phyloP scores from a whole-genome alignment of 2,113 vertebrate genomes.

The Calidris pugnax region DNA sequence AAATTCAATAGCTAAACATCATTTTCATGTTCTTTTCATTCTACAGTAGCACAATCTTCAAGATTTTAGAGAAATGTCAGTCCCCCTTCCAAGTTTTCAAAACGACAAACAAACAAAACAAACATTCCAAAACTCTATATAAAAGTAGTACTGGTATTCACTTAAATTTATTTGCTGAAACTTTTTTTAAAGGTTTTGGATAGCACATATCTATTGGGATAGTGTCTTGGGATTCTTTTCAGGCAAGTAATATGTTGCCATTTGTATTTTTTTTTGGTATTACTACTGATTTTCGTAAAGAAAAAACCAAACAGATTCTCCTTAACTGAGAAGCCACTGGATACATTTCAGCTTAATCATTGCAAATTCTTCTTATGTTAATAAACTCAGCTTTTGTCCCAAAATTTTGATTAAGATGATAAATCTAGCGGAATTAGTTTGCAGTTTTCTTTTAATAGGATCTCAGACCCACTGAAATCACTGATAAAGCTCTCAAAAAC shows the following conservation, averaged over 20 bases:
- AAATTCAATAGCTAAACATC: not conserved
- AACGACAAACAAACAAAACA: not conserved
- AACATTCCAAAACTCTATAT: not conserved
- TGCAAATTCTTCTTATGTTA: not conserved
- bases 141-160: not conserved
- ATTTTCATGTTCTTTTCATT: not conserved
- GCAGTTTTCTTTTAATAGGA: not conserved
- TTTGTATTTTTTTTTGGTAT: not conserved
- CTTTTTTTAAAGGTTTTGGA: not conserved
- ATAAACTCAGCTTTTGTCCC: not conserved
- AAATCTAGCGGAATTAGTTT: not conserved
- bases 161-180: not conserved
- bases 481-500: not conserved
- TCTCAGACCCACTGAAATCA: not conserved
- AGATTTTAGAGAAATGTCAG: not conserved
- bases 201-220: not conserved
- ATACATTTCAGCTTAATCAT: not conserved
- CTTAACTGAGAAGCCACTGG: not conserved
- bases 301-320: not conserved
- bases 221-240: not conserved
- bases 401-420: not conserved
- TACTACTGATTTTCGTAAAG: not conserved
- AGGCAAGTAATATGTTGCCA: not conserved
- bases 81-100: not conserved
- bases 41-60: not conserved